Percentiles rank a stretch among this genome's conserved stretches.
Conservation (phyloP, 1,140 invertebrate genomes). For the Drosophila oshimai region DNA sequence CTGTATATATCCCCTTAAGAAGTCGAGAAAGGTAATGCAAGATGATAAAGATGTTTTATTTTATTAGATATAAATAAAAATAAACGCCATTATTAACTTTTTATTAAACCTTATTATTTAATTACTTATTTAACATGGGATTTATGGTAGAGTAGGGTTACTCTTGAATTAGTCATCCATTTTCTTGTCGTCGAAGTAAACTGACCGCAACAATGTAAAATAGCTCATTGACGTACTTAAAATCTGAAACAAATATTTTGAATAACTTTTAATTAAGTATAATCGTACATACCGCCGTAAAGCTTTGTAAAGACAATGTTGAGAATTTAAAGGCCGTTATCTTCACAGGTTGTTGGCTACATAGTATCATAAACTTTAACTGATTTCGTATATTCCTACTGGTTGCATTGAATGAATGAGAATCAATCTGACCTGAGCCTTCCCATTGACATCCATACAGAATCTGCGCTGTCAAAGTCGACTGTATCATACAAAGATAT, state of each 20-base stretch:
- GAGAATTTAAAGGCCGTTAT: conserved; percentile 81
- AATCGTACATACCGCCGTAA: conserved; percentile 63
- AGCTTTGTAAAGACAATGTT: conserved; percentile 71
- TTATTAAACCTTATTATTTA: too few relatives aligned
- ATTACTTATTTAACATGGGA: too few relatives aligned
- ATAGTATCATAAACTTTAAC: conserved; percentile 69
- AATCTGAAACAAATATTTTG: conserved; percentile 44
- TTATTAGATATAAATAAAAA: too few relatives aligned
- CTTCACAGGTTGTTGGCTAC: conserved; percentile 68
- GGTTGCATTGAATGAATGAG: not conserved
- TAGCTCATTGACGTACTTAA: conserved; percentile 77
- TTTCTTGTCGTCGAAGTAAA: conserved; percentile 57
- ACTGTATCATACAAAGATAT: conserved; percentile 23
- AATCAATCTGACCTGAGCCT: not conserved
- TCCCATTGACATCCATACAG: conserved; percentile 75
- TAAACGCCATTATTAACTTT: too few relatives aligned
- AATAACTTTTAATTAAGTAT: too few relatives aligned
- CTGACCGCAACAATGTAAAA: conserved; percentile 70
- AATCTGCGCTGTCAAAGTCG: conserved; percentile 54
- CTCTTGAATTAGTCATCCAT: too few relatives aligned
- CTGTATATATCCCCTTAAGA: too few relatives aligned
- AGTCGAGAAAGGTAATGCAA: too few relatives aligned
- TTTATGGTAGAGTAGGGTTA: too few relatives aligned
- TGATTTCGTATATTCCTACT: conserved; percentile 48
- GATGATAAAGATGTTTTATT: too few relatives aligned